Base-by-base conservation (phyloP, 2,888 invertebrate genomes). In the Hylaea fasciaria region DNA sequence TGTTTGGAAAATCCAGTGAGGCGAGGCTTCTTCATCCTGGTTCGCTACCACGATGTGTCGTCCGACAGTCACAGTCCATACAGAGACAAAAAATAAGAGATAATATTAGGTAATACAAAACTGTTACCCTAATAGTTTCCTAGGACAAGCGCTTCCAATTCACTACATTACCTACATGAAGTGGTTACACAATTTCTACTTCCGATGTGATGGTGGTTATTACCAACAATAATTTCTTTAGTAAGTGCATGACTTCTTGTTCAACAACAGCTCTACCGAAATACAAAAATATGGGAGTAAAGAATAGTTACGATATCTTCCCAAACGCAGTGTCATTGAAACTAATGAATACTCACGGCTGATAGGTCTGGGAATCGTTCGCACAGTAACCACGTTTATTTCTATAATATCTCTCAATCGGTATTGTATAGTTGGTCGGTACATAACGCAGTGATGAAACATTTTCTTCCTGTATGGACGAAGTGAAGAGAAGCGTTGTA, bases 351-450 rank as follows among this genome's bases (percentile, higher is more conserved):
- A 14, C 48, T 52, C 37, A 52, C 64, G 37, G 9, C 32, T 37
- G 49, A 28, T 55, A 57, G 12, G 41, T 69, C 64, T 68, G 70
- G 61, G 71, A 71, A 68, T 64, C 51, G 48, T 70, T 68, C 71
- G 57, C 68, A 67, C 68, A 66, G 45, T 57, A 50, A 37, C 56
- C 12, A 39, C 47, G 46, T 59, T n/a, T 57, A 56, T 62, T 64
- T 68, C 56, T 66, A 58, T 65, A 55, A 66, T 67, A 71, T 69
- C 70, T 68, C 32, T 62, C 45, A 60, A 67, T 66, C 64, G 56
- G 69, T 70, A 65, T 69, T 68, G 65, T 70, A 47, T 60, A 54
- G 54, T 28, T 46, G 35, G n/a, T 35, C 16, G 43, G 40, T 32
- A 59, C 14, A 52, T 41, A 52, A 52, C 16, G 4, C 35, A 28